phyloP scores from a whole-genome alignment of 2,797 vertebrate species.

The Pagetopsis macropterus region DNA sequence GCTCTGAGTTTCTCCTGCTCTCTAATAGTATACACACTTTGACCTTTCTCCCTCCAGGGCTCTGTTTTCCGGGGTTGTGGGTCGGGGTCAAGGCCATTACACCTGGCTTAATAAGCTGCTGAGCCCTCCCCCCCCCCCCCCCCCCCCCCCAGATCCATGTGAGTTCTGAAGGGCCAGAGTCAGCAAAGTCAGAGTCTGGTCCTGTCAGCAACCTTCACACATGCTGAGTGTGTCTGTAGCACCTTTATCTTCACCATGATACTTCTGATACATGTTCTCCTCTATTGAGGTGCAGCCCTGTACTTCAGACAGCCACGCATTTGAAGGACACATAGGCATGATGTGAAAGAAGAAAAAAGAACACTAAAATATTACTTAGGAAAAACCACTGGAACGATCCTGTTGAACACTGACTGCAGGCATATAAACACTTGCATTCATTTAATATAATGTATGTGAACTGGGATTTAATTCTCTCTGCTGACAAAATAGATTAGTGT shows the following conservation, averaged over 20 bases:
- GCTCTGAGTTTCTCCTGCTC: constrained; percentile 22
- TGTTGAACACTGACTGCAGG: constrained; percentile 4
- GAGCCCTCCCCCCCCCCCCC: constrained; percentile 31
- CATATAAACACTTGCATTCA: not conserved
- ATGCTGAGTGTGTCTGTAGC: constrained; percentile 23
- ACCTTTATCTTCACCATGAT: constrained; percentile 37
- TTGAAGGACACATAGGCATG: not conserved
- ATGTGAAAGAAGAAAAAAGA: not conserved
- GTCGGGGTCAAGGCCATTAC: constrained; percentile 71
- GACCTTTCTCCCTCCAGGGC: constrained; percentile 63
- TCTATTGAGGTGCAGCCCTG: constrained; percentile 15
- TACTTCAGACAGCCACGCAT: not conserved
- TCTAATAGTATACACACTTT: constrained; percentile 66
- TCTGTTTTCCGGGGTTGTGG: constrained; percentile 41
- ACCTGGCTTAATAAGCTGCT: constrained; percentile 67
- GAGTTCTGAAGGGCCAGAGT: constrained; percentile 58
- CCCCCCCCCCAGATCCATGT: constrained; percentile 29
- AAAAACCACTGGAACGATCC: constrained; percentile 11
- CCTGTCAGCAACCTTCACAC: constrained; percentile 65
- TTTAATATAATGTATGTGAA: constrained; percentile 12
- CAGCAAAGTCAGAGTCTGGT: constrained; percentile 65
- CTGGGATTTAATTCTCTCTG: not conserved
- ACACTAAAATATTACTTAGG: not conserved
- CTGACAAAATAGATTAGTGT: constrained; percentile 5
- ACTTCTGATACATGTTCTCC: constrained; percentile 34